Evolutionary conservation across 2,888 invertebrate species (phyloP).

Genomic region (Drosophila nr. fundita): DNA sequence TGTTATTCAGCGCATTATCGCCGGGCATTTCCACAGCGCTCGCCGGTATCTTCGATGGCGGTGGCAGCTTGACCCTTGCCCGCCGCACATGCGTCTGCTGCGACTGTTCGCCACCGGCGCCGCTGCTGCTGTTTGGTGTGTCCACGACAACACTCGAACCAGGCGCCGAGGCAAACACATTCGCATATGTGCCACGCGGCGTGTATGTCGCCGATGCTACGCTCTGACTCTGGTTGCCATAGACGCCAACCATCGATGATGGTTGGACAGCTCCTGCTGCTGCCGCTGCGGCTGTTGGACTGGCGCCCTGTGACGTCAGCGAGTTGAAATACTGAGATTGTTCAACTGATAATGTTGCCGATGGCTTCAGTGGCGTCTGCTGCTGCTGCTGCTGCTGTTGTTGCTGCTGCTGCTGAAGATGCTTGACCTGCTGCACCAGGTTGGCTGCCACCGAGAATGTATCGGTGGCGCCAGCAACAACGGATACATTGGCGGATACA

Average conservation of each 20-base stretch:
- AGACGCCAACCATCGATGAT: constrained; percentile 51
- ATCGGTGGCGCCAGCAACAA: constrained; percentile 56
- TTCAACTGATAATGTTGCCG: constrained; percentile 87
- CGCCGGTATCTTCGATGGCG: constrained; percentile 96
- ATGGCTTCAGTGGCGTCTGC: constrained; percentile 87
- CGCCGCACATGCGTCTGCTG: constrained; percentile 85
- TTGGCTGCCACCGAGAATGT: constrained; percentile 82
- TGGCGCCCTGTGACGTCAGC: constrained; percentile 82
- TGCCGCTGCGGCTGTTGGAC: constrained; percentile 64
- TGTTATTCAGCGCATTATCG: constrained; percentile 89
- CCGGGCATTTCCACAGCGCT: constrained; percentile 99
- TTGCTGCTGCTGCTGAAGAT: constrained; percentile 64
- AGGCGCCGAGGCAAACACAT: constrained; percentile 82
- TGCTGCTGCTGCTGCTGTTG: constrained; percentile 81
- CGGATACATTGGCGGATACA: constrained; percentile 26
- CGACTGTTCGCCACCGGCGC: constrained; percentile 73
- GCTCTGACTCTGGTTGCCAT: constrained; percentile 43
- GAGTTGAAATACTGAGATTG: constrained; percentile 88
- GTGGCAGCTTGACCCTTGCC: constrained; percentile 91
- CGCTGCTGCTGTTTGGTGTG: constrained; percentile 53
- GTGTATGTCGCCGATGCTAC: constrained; percentile 76
- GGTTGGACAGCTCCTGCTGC: constrained; percentile 54
- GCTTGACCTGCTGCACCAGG: constrained; percentile 83
- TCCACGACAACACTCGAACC: constrained; percentile 55
- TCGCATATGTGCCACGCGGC: constrained; percentile 78